Evolutionary conservation across 2,113 vertebrate genomes (phyloP).

Genomic region (Ameiurus melas): DNA sequence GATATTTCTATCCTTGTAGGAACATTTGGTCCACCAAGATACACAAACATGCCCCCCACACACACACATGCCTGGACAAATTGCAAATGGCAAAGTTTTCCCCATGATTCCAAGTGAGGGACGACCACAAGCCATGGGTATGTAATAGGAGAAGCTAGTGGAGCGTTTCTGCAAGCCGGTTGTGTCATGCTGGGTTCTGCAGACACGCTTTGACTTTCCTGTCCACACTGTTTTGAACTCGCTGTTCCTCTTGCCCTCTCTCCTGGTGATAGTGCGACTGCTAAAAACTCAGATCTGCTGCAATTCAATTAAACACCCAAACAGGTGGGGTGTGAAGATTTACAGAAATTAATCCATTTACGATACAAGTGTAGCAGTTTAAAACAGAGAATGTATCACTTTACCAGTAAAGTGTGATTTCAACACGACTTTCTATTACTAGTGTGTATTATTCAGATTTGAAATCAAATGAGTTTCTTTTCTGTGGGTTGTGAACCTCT

Average conservation of each 20-base stretch:
- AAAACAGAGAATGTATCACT: not conserved
- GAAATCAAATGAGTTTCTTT: not conserved
- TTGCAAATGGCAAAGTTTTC: conserved; percentile 50
- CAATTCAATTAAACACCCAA: not conserved
- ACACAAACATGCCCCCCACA: not conserved
- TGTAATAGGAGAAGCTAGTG: conserved; percentile 68
- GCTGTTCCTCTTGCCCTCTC: not conserved
- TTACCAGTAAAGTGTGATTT: not conserved
- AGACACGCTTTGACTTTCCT: conserved; percentile 57
- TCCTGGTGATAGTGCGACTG: not conserved
- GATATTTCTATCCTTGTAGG: not conserved
- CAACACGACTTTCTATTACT: not conserved
- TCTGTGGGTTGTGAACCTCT: not conserved
- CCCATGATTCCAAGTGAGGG: not conserved
- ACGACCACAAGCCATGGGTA: conserved; percentile 17
- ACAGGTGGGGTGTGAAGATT: not conserved
- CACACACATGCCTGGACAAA: conserved; percentile 42
- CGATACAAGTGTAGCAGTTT: not conserved
- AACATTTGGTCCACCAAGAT: not conserved
- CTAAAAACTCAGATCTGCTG: not conserved
- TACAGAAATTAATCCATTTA: not conserved
- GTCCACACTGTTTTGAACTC: conserved; percentile 18
- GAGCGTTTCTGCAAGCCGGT: conserved; percentile 60
- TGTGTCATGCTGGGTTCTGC: conserved; percentile 64
- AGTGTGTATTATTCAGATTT: not conserved